phyloP scores from a whole-genome alignment of 2,888 invertebrate genomes.

The Cataglyphis cursor region DNA sequence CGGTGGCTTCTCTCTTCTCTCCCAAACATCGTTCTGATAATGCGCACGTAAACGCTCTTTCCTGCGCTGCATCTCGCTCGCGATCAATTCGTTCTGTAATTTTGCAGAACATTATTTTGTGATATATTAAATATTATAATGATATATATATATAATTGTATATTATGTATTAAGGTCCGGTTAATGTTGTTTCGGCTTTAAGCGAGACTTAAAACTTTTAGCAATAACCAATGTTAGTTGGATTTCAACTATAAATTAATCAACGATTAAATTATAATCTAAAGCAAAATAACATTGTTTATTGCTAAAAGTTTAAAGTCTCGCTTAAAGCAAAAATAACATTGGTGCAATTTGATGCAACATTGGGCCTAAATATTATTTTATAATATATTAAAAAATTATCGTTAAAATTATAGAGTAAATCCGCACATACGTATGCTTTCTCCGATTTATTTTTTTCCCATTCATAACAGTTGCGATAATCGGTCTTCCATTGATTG shows the following conservation, averaged over 20 bases:
- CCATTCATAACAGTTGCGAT: conserved; percentile 92
- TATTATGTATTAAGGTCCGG: too few relatives aligned
- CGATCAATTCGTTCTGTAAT: conserved; percentile 89
- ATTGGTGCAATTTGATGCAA: too few relatives aligned
- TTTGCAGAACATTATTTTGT: not conserved
- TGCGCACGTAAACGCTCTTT: conserved; percentile 90
- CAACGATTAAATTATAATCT: too few relatives aligned
- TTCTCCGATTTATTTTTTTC: conserved; percentile 88
- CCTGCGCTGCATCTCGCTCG: conserved; percentile 91
- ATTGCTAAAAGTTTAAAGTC: too few relatives aligned
- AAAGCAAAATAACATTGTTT: too few relatives aligned
- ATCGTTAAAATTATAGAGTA: not conserved
- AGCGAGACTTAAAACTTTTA: too few relatives aligned
- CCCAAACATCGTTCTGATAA: conserved; percentile 93
- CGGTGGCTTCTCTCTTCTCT: conserved; percentile 92
- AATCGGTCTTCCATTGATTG: conserved; percentile 93
- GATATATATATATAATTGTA: too few relatives aligned
- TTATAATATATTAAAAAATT: not conserved
- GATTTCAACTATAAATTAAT: too few relatives aligned
- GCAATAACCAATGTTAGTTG: too few relatives aligned
- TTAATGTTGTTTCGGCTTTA: too few relatives aligned
- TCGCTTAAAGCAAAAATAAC: too few relatives aligned
- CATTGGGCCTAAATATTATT: not conserved
- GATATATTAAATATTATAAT: too few relatives aligned
- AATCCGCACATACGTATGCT: conserved; percentile 89